A percentile compares a stretch with the other conserved stretches of the same genome.
phyloP scores from a whole-genome alignment of 2,113 vertebrate genomes.

The Cephalopterus ornatus region DNA sequence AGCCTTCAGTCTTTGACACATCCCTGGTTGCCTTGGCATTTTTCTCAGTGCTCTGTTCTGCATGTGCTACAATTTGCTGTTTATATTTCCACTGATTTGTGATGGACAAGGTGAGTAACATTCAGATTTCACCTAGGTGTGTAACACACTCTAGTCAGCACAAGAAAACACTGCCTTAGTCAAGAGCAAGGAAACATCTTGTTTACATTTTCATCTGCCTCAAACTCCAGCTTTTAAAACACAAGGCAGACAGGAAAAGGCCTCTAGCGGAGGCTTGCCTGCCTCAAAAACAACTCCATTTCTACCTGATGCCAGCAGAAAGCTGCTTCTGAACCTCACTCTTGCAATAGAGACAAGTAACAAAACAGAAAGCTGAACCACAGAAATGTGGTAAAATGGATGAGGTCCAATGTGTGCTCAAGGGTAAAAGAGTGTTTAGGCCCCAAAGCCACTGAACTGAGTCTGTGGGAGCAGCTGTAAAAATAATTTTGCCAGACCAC shows the following conservation, averaged over 20 bases:
- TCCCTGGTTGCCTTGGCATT: neutral
- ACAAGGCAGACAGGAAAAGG: neutral
- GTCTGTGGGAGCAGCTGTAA: neutral
- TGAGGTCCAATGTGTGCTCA: rapidly evolving
- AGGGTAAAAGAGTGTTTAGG: neutral
- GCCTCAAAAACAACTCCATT: neutral
- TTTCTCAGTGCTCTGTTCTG: neutral
- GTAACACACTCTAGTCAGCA: neutral
- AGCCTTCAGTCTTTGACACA: neutral
- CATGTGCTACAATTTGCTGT: neutral
- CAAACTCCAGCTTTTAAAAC: neutral
- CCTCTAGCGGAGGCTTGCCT: neutral
- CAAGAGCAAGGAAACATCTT: neutral
- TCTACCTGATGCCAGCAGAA: neutral
- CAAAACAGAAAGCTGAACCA: neutral
- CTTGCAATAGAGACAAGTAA: neutral
- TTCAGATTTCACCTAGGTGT: neutral
- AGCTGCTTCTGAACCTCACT: neutral
- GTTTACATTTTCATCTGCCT: neutral
- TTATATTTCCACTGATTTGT: neutral
- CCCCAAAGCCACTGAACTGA: neutral
- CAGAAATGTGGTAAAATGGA: neutral
- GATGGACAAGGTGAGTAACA: neutral
- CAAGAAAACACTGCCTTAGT: neutral
- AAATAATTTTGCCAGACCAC: neutral